A percentile compares a stretch with the other conserved stretches of the same genome.
Conservation (phyloP, 2,113 vertebrate species). For the Psittacula cyanocephala region DNA sequence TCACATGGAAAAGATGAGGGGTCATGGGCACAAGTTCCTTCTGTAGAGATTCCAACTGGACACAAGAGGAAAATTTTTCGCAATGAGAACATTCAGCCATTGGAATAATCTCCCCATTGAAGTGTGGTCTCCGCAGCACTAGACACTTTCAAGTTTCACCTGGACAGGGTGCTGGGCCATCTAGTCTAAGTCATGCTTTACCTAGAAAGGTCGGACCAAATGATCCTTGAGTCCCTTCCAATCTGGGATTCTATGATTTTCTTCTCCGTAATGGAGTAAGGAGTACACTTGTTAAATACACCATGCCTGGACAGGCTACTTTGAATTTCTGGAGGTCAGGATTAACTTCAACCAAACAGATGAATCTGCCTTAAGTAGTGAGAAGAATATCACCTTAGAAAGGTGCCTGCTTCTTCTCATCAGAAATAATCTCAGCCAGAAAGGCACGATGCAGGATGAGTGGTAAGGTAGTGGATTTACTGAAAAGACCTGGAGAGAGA, state of each 20-base stretch:
- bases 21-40: not conserved
- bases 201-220: not conserved
- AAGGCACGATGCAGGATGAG: not conserved
- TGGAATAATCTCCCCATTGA: not conserved
- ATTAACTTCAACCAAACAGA: not conserved
- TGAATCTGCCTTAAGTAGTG: not conserved
- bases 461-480: not conserved
- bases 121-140: not conserved
- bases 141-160: not conserved
- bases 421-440: not conserved
- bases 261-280: not conserved
- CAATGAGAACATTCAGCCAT: not conserved
- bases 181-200: not conserved
- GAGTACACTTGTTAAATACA: not conserved
- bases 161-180: not conserved
- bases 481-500: not conserved
- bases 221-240: not conserved
- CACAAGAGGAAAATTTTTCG: not conserved
- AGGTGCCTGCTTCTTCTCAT: not conserved
- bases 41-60: not conserved
- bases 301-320: not conserved
- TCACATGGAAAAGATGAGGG: not conserved
- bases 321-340: not conserved
- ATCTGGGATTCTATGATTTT: not conserved
- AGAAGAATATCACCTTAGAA: not conserved